Conservation (phyloP, 2,113 vertebrate genomes). For the Podarcis muralis region DNA sequence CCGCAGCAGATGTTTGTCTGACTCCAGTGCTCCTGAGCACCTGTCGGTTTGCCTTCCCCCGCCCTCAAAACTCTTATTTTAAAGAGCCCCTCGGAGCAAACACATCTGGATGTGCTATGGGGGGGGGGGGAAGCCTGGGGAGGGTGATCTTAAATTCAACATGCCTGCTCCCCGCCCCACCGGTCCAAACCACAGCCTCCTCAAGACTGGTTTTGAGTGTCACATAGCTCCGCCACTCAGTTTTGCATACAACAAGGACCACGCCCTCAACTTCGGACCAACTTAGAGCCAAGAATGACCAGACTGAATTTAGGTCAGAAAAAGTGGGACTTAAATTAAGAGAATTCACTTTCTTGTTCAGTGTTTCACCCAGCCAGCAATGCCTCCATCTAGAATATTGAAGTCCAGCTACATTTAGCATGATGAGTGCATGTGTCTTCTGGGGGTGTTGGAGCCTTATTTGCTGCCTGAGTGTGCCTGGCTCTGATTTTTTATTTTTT, state of each 20-base stretch:
- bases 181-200: not conserved
- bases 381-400: not conserved
- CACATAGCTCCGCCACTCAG: not conserved
- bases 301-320: not conserved
- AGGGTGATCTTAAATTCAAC: not conserved
- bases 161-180: not conserved
- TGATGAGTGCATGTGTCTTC: too few species aligned
- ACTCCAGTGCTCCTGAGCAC: conserved; percentile 57
- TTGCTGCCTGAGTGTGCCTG: not conserved
- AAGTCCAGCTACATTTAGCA: too few species aligned
- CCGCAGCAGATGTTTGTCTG: conserved; percentile 65
- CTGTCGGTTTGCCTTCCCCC: conserved; percentile 45
- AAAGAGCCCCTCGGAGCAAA: conserved; percentile 19
- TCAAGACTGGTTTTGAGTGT: not conserved
- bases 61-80: conserved; percentile 28
- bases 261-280: not conserved
- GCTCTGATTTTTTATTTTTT: not conserved
- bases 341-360: not conserved
- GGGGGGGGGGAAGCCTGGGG: not conserved
- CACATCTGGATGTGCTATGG: not conserved
- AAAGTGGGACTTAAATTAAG: not conserved
- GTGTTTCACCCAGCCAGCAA: not conserved
- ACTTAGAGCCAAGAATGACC: not conserved
- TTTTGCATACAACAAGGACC: not conserved
- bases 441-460: not conserved